A percentile compares a stretch with the other conserved stretches of the same genome.
phyloP scores from a whole-genome alignment of 2,888 invertebrate genomes.

The Andrena flavipes region DNA sequence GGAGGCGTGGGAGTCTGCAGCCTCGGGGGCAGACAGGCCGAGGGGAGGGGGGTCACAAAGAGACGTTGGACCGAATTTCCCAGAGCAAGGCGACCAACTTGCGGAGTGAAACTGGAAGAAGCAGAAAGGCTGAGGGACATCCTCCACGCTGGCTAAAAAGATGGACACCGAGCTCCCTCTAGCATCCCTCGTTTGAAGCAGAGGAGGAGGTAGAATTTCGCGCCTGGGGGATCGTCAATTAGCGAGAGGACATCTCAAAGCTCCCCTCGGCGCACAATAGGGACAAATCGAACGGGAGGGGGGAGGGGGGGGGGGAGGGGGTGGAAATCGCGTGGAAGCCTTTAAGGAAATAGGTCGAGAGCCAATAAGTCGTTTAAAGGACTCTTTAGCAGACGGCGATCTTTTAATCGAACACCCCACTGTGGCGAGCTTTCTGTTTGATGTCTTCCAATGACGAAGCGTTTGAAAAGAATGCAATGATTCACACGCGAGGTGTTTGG shows the following conservation, averaged over 20 bases:
- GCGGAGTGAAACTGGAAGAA: conserved; percentile 26
- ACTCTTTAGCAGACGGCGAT: conserved; percentile 44
- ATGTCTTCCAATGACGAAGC: conserved; percentile 1
- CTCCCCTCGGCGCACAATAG: conserved; percentile 42
- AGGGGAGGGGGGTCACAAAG: conserved; percentile 63
- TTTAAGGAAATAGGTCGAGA: conserved; percentile 63
- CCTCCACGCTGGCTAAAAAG: conserved; percentile 26
- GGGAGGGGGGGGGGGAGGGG: conserved; percentile 16
- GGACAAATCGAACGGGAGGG: conserved; percentile 43
- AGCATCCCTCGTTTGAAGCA: background rate
- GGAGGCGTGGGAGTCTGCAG: conserved; percentile 72
- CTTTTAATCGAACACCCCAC: conserved; percentile 45
- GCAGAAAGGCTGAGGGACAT: background rate
- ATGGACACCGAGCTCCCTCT: conserved; percentile 5
- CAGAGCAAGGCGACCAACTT: conserved; percentile 31
- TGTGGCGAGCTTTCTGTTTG: background rate
- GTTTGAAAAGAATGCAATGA: background rate
- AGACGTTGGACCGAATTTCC: conserved; percentile 69
- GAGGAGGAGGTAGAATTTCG: background rate
- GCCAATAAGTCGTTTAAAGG: conserved; percentile 63
- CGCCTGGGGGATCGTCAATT: conserved; percentile 10
- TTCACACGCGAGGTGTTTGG: too few species aligned
- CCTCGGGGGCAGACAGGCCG: conserved; percentile 46
- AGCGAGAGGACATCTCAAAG: background rate
- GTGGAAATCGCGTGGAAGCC: conserved; percentile 45